phyloP scores from a whole-genome alignment of 2,888 invertebrate genomes.

The Micoletzkya japonica region DNA sequence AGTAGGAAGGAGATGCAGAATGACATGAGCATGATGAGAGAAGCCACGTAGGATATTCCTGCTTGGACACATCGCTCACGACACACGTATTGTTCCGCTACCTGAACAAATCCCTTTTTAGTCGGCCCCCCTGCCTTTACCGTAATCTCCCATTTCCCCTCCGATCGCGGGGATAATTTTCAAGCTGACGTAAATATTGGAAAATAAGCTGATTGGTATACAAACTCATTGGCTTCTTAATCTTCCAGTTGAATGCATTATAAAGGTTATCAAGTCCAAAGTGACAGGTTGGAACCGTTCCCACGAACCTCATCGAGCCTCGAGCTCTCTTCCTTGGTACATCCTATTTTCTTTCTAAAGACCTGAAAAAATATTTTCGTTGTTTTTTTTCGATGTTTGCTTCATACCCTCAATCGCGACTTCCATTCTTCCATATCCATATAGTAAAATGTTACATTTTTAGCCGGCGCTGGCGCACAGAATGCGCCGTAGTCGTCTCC shows the following conservation, averaged over 20 bases:
- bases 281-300: too few relatives aligned
- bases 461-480: conserved; percentile 15
- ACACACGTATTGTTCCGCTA: conserved; percentile 22
- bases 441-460: conserved; percentile 7
- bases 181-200: too few relatives aligned
- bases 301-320: not conserved
- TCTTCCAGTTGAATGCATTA: too few relatives aligned
- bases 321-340: conserved; percentile 1
- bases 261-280: too few relatives aligned
- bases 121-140: too few relatives aligned
- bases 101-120: not conserved
- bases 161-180: too few relatives aligned
- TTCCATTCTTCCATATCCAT: conserved; percentile 13
- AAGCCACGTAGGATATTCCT: conserved; percentile 21
- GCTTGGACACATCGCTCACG: conserved; percentile 17
- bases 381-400: not conserved
- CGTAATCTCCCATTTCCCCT: too few relatives aligned
- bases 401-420: not conserved
- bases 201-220: too few relatives aligned
- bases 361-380: not conserved
- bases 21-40: conserved; percentile 12
- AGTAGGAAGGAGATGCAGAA: conserved; percentile 23
- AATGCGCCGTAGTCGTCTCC: conserved; percentile 16
- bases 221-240: not conserved
- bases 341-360: conserved; percentile 21